Evolutionary conservation across 2,888 invertebrate genomes (phyloP).

Genomic region (Aleiodes alternator): DNA sequence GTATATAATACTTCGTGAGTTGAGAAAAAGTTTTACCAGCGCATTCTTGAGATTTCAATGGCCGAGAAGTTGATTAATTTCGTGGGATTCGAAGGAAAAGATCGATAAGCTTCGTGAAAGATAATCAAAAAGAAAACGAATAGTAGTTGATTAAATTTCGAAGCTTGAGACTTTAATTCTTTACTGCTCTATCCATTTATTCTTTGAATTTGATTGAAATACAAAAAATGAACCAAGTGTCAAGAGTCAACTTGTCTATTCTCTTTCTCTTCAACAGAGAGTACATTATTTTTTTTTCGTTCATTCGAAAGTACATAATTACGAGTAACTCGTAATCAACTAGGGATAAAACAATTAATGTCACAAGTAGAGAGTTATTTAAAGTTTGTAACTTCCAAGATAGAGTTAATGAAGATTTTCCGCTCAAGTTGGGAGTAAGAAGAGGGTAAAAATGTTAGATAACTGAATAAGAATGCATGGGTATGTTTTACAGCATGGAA

Average conservation of each 20-base stretch:
- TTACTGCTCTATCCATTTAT: neutral
- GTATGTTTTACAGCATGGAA: neutral
- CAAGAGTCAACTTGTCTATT: neutral
- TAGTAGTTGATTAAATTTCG: slow-evolving; percentile 41
- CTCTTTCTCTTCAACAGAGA: too few species aligned
- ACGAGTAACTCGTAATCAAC: too few species aligned
- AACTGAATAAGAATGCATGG: too few species aligned
- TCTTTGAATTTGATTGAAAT: neutral
- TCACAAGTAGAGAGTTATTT: too few species aligned
- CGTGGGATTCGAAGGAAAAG: neutral
- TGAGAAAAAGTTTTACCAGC: slow-evolving; percentile 12
- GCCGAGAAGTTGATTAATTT: slow-evolving; percentile 19
- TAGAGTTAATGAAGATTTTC: too few species aligned
- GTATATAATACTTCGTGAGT: slow-evolving; percentile 12
- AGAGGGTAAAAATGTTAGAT: neutral
- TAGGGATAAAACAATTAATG: too few species aligned
- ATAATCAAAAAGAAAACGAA: slow-evolving; percentile 32
- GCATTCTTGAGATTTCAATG: slow-evolving; percentile 11
- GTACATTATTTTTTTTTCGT: too few species aligned
- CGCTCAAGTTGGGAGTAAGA: too few species aligned
- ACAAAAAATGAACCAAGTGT: slow-evolving; percentile 14
- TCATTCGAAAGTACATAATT: too few species aligned
- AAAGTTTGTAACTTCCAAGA: too few species aligned
- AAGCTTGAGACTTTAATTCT: slow-evolving; percentile 21
- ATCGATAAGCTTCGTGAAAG: neutral